These are phyloP conservation scores for Chrysogorgia sp. DNA, from an alignment of 92 coral and sea anemone genomes.

Conservation along the genomic window DNA sequence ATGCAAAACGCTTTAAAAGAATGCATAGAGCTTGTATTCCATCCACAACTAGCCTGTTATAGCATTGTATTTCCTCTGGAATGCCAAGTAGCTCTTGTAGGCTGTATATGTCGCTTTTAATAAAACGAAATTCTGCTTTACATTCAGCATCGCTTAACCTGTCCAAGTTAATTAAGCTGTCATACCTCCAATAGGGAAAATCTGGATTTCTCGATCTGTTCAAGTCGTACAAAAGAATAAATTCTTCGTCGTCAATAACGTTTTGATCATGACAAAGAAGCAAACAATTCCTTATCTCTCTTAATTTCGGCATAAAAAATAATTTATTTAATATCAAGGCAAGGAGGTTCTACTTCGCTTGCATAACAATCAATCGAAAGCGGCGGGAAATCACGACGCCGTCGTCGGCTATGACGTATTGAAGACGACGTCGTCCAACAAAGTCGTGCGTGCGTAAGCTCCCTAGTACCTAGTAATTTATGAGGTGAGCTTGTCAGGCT, in stretches of 20 bases:
- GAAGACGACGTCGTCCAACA: no score
- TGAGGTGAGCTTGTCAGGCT: no score
- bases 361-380: no score
- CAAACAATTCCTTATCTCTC: not conserved
- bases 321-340: no score
- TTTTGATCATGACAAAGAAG: not conserved
- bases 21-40: slow-evolving; percentile 24
- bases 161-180: slow-evolving; percentile 17
- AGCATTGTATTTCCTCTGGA: slow-evolving; percentile 31
- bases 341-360: no score
- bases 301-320: slow-evolving; percentile 10
- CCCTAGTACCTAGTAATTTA: no score
- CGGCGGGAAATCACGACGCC: no score
- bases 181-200: slow-evolving; percentile 35
- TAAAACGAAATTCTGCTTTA: slow-evolving; percentile 45
- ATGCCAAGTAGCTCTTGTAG: not conserved
- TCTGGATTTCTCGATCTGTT: not conserved
- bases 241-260: slow-evolving; percentile 5
- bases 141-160: slow-evolving; percentile 43
- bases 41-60: slow-evolving; percentile 23
- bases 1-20: slow-evolving; percentile 24
- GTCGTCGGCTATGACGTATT: no score
- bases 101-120: slow-evolving; percentile 4
- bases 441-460: no score
- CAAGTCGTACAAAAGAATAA: slow-evolving; percentile 3